These are phyloP conservation scores for Zaprionus inermis DNA, from an alignment of 1,140 invertebrate genomes.

Conservation along the genomic window DNA sequence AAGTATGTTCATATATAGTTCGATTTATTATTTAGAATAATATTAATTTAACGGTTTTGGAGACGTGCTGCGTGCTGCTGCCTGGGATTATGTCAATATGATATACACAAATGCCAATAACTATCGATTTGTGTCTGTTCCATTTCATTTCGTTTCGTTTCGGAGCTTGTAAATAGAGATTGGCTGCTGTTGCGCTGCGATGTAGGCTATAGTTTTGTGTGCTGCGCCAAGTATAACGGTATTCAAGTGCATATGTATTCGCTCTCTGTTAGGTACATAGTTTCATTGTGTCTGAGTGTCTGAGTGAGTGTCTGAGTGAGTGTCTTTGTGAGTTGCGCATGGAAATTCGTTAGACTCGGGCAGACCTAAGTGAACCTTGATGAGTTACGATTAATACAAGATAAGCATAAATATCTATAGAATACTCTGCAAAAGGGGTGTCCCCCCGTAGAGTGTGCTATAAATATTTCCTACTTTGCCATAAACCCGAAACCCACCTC, in stretches of 20 bases:
- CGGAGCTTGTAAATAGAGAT: conserved; percentile 74
- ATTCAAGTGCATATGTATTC: conserved; percentile 59
- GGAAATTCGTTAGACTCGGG: conserved; percentile 57
- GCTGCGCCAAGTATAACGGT: conserved; percentile 26
- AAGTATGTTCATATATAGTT: conserved; percentile 25
- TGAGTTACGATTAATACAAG: background rate
- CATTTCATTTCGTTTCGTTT: conserved; percentile 4
- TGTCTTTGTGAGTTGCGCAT: conserved; percentile 30
- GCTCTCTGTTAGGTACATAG: conserved; percentile 80
- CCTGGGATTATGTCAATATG: conserved; percentile 70
- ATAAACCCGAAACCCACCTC: background rate
- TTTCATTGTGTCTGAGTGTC: conserved; percentile 71
- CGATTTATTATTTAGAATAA: conserved; percentile 56
- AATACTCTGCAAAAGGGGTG: background rate
- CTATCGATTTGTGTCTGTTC: background rate
- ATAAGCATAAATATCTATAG: background rate
- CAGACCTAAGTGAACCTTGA: background rate
- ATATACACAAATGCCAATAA: conserved; percentile 69
- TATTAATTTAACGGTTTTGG: conserved; percentile 46
- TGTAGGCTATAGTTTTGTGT: conserved; percentile 46
- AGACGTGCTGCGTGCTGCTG: conserved; percentile 51
- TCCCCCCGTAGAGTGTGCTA: background rate
- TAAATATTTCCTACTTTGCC: background rate
- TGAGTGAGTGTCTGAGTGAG: conserved; percentile 12
- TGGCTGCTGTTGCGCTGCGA: conserved; percentile 55